These are phyloP conservation scores for Proteles cristata DNA, from an alignment of 2,113 vertebrate species.

Conservation along the genomic window DNA sequence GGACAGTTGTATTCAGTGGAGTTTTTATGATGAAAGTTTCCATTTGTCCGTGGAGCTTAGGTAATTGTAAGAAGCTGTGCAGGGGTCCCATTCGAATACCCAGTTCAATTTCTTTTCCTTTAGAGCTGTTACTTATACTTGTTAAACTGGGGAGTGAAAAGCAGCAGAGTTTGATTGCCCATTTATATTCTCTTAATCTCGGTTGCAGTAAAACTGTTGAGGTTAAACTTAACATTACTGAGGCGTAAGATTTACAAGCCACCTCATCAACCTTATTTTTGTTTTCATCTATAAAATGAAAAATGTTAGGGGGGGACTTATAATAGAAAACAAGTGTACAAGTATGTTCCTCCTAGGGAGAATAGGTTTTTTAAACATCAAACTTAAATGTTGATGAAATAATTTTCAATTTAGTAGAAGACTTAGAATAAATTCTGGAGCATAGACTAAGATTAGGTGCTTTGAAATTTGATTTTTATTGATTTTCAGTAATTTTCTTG, in stretches of 20 bases:
- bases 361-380: background rate
- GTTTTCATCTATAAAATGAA: background rate
- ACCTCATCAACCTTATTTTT: background rate
- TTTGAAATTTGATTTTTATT: conserved; percentile 30
- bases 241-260: background rate
- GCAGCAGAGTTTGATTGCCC: background rate
- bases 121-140: background rate
- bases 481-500: background rate
- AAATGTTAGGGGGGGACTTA: background rate
- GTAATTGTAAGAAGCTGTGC: background rate
- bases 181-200: background rate
- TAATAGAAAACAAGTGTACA: background rate
- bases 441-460: background rate
- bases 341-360: background rate
- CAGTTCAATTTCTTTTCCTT: background rate
- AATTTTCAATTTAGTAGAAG: background rate
- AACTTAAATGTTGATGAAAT: conserved; percentile 26
- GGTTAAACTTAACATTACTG: conserved; percentile 6
- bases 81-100: background rate
- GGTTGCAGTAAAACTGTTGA: background rate
- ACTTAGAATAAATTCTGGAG: background rate
- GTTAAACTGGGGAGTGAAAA: conserved; percentile 18
- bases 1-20: background rate
- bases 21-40: background rate
- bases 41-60: background rate